Base-by-base conservation (phyloP, 1,140 invertebrate species). In the Brachionus koreanus region DNA sequence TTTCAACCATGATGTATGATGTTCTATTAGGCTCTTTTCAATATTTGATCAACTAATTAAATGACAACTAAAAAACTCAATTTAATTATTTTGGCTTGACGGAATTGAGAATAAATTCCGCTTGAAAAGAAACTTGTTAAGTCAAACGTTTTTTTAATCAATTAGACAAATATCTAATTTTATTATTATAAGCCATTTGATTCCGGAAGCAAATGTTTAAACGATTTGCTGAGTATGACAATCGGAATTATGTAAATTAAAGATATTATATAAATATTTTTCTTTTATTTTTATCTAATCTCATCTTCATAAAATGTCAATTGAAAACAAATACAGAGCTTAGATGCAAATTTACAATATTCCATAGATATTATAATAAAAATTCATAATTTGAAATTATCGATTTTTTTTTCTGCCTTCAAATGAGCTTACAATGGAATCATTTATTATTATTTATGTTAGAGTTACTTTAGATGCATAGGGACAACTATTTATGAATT, bases 391-490 rank as follows among this genome's bases (percentile, higher is more conserved):
- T 69, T 39, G 35, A 69, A 69, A 57, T 37, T 69, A 69, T 69
- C 16, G 65, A 69, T 69, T 69, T 69, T 67, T 65, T 67, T 39
- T 69, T 37, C 65, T 69, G 33, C 65, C 39, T 69, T 39, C 35
- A 57, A 57, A 57, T 57, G 16, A 57, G 49, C 49, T 57, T 57
- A 16, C 49, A 57, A 57, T 57, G 16, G 49, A 57, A 57, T 57
- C 37, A 19, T 69, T 69, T 69, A 69, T 69, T 33, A 37, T 69
- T 69, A 69, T 69, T 69, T 69, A 65, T 65, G 63, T 65, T 65
- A 33, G 63, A 65, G 63, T 65, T 65, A 33, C n/a, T 65, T 65
- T 65, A 16, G 10, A 65, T 35, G 25, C 33, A 65, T 16, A 10
- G 63, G 33, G 33, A 33, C 63, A 65, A 65, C 49, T 57, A 65